phyloP scores from a whole-genome alignment of 2,113 vertebrate genomes.

The Mastomys natalensis region DNA sequence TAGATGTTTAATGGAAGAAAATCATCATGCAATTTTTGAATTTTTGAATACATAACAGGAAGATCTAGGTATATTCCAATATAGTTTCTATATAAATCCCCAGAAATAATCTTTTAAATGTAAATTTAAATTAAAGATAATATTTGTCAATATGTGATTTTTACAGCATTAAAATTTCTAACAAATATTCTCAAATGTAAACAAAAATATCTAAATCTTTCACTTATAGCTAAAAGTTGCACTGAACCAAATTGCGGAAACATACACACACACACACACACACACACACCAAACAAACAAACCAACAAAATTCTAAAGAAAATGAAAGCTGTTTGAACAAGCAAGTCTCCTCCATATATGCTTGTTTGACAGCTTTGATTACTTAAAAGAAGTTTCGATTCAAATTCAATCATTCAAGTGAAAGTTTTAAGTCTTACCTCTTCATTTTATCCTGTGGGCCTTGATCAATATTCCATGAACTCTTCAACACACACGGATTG shows the following conservation, averaged over 20 bases:
- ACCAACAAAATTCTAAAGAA: not conserved
- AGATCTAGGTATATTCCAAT: not conserved
- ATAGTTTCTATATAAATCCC: not conserved
- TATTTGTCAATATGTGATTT: not conserved
- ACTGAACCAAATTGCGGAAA: not conserved
- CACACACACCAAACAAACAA: not conserved
- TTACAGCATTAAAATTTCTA: not conserved
- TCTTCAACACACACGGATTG: constrained; percentile 31
- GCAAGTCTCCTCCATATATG: not conserved
- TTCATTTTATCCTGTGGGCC: not conserved
- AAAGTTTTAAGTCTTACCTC: not conserved
- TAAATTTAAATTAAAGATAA: not conserved
- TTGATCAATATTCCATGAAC: not conserved
- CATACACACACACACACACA: not conserved
- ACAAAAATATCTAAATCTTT: not conserved
- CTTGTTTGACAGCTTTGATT: constrained; percentile 4
- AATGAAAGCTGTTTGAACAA: not conserved
- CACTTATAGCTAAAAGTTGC: not conserved
- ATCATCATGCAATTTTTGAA: not conserved
- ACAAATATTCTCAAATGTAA: not conserved
- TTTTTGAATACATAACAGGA: not conserved
- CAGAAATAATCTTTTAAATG: not conserved
- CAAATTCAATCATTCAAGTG: constrained; percentile 2
- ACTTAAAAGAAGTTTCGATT: constrained; percentile 11
- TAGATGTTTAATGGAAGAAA: constrained; percentile 10